Evolutionary conservation across 2,888 invertebrate species (phyloP), one percentile per base, ranked within the genome.

Genomic region (Crematogaster levior): DNA sequence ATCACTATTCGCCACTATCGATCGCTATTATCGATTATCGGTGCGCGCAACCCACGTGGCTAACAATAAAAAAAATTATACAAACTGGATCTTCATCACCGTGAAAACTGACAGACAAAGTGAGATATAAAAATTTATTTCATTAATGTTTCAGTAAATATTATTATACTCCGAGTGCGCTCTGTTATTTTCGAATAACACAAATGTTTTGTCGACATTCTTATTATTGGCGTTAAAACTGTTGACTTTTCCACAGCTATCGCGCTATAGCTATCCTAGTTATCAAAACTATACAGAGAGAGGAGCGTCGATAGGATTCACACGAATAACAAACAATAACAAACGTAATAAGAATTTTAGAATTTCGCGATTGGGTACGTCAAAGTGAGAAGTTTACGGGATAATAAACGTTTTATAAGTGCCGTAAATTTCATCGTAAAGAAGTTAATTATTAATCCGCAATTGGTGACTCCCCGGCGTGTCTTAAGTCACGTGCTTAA

Each of bases 11-110:
- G n/a, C n/a, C 48, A 43, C 46, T n/a, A 75, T 63, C 65, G 75
- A 63, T 75, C 63, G 37, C 75, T 37, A 75, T 75, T 75, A 75
- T 63, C 51, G 63, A 37, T 48, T n/a, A 75, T 27, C 37, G 37
- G n/a, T 48, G 60, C 46, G 74, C 48, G 43, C 58, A 34, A 74
- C 61, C 30, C 24, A 37, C 34, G 48, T 12, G 24, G 61, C 12
- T 24, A 6, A 24, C 2, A 12, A 18, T 10, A 18, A 60, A 60
- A 46, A 61, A 74, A 21, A 34, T 34, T 34, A 34, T 46, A 43
- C 15, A 60, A 30, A 43, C 9, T 60, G 6, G 21, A 34, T 10
- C 21, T 46, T 34, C 34, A 73, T 10, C 21, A 15, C 0, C 9
- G 24, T 7, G 48, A 48, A n/a, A 74, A n/a, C 61, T 48, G n/a